phyloP scores from a whole-genome alignment of 2,113 vertebrate genomes.

The Calypte anna region DNA sequence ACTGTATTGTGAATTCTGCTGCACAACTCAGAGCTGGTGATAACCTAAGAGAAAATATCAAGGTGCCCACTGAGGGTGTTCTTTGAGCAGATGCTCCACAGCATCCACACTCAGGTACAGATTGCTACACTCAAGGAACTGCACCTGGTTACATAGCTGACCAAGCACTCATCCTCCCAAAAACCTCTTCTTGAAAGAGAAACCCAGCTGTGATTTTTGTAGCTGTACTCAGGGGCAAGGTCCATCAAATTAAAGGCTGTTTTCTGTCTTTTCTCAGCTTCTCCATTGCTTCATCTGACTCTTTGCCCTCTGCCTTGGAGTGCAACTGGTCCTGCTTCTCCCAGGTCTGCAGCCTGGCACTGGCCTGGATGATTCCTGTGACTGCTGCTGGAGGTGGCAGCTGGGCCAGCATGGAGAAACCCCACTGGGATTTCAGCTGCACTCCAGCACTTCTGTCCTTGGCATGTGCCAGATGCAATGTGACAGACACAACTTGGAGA shows the following conservation, averaged over 20 bases:
- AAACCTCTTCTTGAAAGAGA: not conserved
- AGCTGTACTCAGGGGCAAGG: not conserved
- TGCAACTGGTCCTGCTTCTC: not conserved
- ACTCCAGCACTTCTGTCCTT: not conserved
- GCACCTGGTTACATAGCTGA: not conserved
- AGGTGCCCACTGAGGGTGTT: not conserved
- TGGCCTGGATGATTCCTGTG: not conserved
- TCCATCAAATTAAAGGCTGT: not conserved
- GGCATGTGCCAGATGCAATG: not conserved
- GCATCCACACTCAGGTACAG: accelerated
- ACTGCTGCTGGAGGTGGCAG: not conserved
- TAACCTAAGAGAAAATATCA: not conserved
- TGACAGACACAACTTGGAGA: not conserved
- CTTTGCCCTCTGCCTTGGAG: not conserved
- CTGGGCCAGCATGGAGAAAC: not conserved
- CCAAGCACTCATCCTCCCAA: not conserved
- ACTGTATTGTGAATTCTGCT: not conserved
- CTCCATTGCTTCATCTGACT: not conserved
- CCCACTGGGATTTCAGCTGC: accelerated
- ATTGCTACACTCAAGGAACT: not conserved
- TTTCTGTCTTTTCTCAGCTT: not conserved
- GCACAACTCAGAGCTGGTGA: not conserved
- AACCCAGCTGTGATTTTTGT: not conserved
- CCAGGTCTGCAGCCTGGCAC: not conserved
- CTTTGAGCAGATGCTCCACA: not conserved